These are phyloP conservation scores for Sogatella furcifera DNA, from an alignment of 1,140 invertebrate genomes.

Conservation along the genomic window DNA sequence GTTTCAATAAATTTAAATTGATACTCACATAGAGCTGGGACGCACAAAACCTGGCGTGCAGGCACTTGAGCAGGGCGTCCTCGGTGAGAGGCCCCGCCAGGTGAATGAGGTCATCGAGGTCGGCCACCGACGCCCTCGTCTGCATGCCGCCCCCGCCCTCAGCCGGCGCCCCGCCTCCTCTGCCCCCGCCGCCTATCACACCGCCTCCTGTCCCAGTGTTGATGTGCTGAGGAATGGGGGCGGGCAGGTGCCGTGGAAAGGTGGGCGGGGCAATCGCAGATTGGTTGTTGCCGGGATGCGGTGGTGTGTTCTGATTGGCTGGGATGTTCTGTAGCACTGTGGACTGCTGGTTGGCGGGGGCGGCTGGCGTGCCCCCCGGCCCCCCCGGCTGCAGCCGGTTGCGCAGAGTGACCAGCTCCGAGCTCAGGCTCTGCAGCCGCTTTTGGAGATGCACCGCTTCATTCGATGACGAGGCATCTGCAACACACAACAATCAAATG, in stretches of 20 bases:
- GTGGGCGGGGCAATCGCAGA: constrained; percentile 29
- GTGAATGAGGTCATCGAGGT: constrained; percentile 83
- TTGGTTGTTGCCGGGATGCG: constrained; percentile 24
- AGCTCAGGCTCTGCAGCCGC: constrained; percentile 74
- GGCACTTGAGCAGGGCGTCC: constrained; percentile 80
- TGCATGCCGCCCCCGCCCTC: constrained; percentile 11
- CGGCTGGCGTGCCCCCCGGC: constrained; percentile 21
- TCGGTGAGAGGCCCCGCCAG: constrained; percentile 84
- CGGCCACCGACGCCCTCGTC: constrained; percentile 21
- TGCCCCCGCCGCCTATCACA: constrained; percentile 20
- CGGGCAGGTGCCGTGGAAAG: constrained; percentile 33
- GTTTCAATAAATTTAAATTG: constrained; percentile 17
- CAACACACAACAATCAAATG: constrained; percentile 27
- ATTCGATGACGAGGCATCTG: constrained; percentile 86
- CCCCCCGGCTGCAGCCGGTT: constrained; percentile 51
- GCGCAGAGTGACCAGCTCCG: constrained; percentile 76
- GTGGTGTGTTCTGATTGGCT: not conserved
- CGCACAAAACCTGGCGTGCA: constrained; percentile 77
- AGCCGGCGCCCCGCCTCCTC: constrained; percentile 10
- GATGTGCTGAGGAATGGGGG: constrained; percentile 22
- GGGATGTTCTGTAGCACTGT: constrained; percentile 22
- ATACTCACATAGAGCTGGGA: constrained; percentile 79
- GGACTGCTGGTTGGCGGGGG: constrained; percentile 22
- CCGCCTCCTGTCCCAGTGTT: constrained; percentile 27
- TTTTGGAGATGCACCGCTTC: constrained; percentile 86